phyloP scores from a whole-genome alignment of 1,140 invertebrate species.

The Penaeus chinensis region DNA sequence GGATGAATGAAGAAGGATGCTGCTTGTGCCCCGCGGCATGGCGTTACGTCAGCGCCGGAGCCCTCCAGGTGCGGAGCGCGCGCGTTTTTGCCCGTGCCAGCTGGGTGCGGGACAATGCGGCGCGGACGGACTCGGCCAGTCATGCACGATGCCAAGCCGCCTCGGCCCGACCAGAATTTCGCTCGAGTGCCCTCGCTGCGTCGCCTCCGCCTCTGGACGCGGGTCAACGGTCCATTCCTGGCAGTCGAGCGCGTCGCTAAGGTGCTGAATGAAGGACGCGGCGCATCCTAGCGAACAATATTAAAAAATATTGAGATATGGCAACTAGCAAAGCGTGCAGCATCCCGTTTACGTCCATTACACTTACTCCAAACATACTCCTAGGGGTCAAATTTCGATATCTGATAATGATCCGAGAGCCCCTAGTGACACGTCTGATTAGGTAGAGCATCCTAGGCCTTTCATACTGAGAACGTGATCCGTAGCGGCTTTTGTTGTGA shows the following conservation, averaged over 20 bases:
- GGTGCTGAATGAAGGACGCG: background rate
- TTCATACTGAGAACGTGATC: conserved; percentile 30
- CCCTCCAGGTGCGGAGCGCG: conserved; percentile 58
- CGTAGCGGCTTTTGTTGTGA: conserved; percentile 14
- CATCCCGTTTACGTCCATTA: conserved; percentile 31
- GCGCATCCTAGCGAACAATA: background rate
- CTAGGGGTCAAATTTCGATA: conserved; percentile 27
- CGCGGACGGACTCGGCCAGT: conserved; percentile 42
- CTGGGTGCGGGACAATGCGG: conserved; percentile 49
- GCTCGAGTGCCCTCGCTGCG: background rate
- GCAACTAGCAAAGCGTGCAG: conserved; percentile 16
- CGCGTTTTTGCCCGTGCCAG: conserved; percentile 60
- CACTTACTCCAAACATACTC: conserved; percentile 40
- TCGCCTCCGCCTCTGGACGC: background rate
- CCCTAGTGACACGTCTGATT: conserved; percentile 21
- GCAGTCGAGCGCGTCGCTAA: no score
- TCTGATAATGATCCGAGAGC: background rate
- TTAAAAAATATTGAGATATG: background rate
- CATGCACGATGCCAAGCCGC: background rate
- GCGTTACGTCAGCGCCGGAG: conserved; percentile 44
- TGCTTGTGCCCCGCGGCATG: conserved; percentile 46
- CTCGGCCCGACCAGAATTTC: conserved; percentile 20
- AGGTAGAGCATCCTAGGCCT: conserved; percentile 38
- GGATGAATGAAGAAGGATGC: conserved; percentile 34
- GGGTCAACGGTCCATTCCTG: no score